Evolutionary conservation across 2,113 vertebrate genomes (phyloP), one percentile per base, ranked within the genome.

Genomic region (Triplophysa rosa): DNA sequence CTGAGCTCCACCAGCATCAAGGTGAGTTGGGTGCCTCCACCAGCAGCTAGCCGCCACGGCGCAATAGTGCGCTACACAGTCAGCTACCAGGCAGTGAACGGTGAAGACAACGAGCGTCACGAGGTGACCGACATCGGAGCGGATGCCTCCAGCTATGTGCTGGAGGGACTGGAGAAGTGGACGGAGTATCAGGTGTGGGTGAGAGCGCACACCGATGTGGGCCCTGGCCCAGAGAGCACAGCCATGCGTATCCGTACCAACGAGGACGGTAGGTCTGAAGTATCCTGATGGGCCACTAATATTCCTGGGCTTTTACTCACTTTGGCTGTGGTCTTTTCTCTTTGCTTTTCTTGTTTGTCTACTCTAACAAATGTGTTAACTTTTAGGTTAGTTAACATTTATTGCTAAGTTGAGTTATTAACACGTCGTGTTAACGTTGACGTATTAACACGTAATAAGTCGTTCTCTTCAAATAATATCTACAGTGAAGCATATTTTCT

Each of bases 11-110:
- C 97, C 88, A 95, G 94, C 84, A 93, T 99, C 92, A 95, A 96
- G 97, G 98, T 99, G 97, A 99, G 97, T 98, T 99, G 98, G 98
- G 96, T 95, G 89, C 94, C 98, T 0, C 98, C 97, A 0, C 98
- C 98, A 0, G 97, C 95, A 2, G 95, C 93, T 87, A 97, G 96
- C 89, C 96, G 95, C 92, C 97, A 99, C 78, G 98, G 98, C 80
- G 86, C 94, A 87, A 98, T 99, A 87, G 98, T 96, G 87, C 95
- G 95, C 88, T 99, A 99, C 94, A 97, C 96, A 69, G 91, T 97
- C 90, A 94, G 94, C 21, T 98, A 97, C 93, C 95, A 95, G 88
- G 95, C 94, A 21, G 90, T 95, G 89, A 93, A 93, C 84, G 95
- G 95, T 84, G 97, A 98, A 91, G 97, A 99, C 93, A 93, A 87